A percentile compares a stretch with the other conserved stretches of the same genome.
phyloP scores from a whole-genome alignment of 2,888 invertebrate species.

The Drosophila falleni region DNA sequence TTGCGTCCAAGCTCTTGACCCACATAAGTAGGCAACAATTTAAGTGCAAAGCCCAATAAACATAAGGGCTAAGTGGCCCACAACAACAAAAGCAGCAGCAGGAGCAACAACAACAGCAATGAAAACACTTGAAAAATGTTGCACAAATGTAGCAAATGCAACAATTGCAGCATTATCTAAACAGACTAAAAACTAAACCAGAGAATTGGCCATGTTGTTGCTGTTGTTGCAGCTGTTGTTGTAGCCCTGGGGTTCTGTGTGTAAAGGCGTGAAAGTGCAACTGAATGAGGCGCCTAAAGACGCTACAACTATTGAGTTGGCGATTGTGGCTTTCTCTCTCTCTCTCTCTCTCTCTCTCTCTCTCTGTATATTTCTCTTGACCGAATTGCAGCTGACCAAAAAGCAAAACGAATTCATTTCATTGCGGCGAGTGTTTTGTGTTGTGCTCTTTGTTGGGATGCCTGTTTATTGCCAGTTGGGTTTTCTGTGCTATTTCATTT shows the following conservation, averaged over 20 bases:
- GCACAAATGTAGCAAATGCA: conserved; percentile 26
- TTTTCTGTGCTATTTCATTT: conserved; percentile 52
- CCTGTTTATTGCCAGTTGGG: conserved; percentile 43
- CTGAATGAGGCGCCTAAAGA: conserved; percentile 36
- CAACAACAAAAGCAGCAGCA: conserved; percentile 13
- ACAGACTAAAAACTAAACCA: conserved; percentile 48
- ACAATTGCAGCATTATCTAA: conserved; percentile 55
- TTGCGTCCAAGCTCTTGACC: conserved; percentile 23
- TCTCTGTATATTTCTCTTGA: conserved; percentile 28
- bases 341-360: neutral
- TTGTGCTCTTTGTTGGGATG: conserved; percentile 18
- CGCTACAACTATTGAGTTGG: conserved; percentile 22
- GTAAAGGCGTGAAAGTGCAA: conserved; percentile 43
- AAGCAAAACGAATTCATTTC: conserved; percentile 39
- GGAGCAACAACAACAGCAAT: conserved; percentile 1
- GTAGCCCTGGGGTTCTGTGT: conserved; percentile 6
- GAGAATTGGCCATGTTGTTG: conserved; percentile 3
- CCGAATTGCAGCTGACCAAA: conserved; percentile 57
- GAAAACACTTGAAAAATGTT: conserved; percentile 40
- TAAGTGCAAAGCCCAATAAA: conserved; percentile 51
- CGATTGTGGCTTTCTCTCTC: conserved; percentile 14
- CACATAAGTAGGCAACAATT: conserved; percentile 64
- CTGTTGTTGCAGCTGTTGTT: neutral
- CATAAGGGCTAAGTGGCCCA: conserved; percentile 47
- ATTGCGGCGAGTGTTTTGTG: conserved; percentile 3